A percentile compares a stretch with the other conserved stretches of the same genome.
Conservation (phyloP, 2,113 vertebrate genomes). For the Chaenocephalus aceratus region DNA sequence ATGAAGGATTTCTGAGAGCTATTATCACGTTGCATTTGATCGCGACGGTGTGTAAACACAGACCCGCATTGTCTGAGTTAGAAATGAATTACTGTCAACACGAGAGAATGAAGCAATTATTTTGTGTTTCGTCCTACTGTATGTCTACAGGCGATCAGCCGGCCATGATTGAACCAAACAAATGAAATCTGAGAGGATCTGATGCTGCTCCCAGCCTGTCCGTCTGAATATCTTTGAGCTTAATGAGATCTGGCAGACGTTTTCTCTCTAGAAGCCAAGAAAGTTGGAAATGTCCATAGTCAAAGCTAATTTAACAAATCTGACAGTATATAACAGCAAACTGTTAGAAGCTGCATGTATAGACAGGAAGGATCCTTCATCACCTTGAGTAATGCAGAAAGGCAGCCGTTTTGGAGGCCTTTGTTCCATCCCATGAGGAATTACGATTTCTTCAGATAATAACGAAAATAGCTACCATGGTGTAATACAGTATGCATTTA, state of each 20-base stretch:
- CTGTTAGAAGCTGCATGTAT: conserved; percentile 8
- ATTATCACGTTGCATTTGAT: conserved; percentile 44
- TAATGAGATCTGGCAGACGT: conserved; percentile 68
- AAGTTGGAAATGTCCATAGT: conserved; percentile 58
- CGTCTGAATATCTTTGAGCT: conserved; percentile 57
- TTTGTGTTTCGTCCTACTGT: conserved; percentile 32
- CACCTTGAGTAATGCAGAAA: conserved; percentile 13
- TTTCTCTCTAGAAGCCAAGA: conserved; percentile 59
- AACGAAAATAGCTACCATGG: neutral
- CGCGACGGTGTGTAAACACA: neutral
- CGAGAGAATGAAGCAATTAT: conserved; percentile 31
- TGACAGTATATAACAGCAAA: conserved; percentile 37
- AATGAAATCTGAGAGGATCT: conserved; percentile 70
- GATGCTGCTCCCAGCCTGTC: conserved; percentile 66
- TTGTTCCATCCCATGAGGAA: neutral
- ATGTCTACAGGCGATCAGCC: conserved; percentile 57
- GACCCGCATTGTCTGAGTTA: conserved; percentile 22
- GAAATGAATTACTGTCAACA: conserved; percentile 46
- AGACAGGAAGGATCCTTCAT: neutral
- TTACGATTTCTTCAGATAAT: neutral
- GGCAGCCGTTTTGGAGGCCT: neutral
- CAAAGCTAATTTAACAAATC: conserved; percentile 62
- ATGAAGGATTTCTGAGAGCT: neutral
- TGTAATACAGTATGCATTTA: neutral
- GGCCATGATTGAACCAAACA: conserved; percentile 65